Conservation (phyloP, 1,140 invertebrate species). For the Microplitis mediator region DNA sequence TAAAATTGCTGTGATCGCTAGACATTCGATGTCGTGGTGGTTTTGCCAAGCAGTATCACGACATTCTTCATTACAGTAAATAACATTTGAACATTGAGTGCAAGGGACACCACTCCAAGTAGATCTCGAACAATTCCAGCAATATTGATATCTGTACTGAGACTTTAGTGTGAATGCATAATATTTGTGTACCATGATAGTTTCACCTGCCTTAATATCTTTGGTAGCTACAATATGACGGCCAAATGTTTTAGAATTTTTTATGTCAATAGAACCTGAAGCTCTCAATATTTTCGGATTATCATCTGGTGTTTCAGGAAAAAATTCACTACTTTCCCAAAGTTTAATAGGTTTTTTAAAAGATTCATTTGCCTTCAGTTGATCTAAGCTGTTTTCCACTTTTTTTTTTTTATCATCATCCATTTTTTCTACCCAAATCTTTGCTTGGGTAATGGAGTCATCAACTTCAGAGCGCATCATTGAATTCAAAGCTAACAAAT, state of each 20-base stretch:
- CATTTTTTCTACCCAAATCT: not conserved
- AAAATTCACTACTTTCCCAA: not conserved
- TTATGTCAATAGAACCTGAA: too few relatives aligned
- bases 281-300: too few relatives aligned
- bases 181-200: too few relatives aligned
- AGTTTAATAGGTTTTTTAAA: not conserved
- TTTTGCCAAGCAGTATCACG: slow-evolving; percentile 64
- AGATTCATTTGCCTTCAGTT: not conserved
- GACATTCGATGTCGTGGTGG: slow-evolving; percentile 78
- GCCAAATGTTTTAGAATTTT: too few relatives aligned
- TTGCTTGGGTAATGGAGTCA: not conserved
- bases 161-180: too few relatives aligned
- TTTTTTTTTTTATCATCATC: not conserved
- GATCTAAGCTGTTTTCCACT: not conserved
- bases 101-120: too few relatives aligned
- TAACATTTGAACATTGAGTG: too few relatives aligned
- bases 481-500: not conserved
- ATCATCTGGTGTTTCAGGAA: not conserved
- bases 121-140: too few relatives aligned
- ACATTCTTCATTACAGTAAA: too few relatives aligned
- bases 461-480: not conserved
- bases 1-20: slow-evolving; percentile 62
- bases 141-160: too few relatives aligned
- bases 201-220: too few relatives aligned
- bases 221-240: too few relatives aligned